phyloP scores from a whole-genome alignment of 2,113 vertebrate genomes.

The Thunnus thynnus region DNA sequence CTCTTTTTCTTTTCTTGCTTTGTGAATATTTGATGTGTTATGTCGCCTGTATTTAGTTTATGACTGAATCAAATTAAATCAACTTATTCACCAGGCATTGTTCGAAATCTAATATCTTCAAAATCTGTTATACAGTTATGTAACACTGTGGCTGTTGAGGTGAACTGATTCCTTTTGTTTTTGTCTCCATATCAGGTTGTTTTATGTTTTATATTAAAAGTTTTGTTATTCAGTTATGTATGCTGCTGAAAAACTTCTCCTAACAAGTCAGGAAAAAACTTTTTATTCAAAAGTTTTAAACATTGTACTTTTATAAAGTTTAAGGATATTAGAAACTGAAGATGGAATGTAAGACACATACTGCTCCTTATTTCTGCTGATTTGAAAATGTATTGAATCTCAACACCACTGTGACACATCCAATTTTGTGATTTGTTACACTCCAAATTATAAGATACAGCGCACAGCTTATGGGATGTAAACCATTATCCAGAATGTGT shows the following conservation, averaged over 20 bases:
- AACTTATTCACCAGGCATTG: not conserved
- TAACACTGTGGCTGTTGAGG: not conserved
- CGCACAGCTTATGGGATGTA: not conserved
- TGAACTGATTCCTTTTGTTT: not conserved
- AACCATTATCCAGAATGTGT: slow-evolving; percentile 49
- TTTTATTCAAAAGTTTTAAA: slow-evolving; percentile 28
- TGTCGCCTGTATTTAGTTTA: not conserved
- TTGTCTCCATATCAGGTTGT: not conserved
- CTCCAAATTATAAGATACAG: not conserved
- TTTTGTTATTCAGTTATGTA: no score
- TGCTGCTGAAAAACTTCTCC: not conserved
- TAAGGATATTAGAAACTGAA: slow-evolving; percentile 13
- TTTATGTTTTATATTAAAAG: not conserved
- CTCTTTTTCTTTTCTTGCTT: not conserved
- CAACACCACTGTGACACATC: slow-evolving; percentile 17
- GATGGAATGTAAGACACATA: slow-evolving; percentile 19
- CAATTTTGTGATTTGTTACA: slow-evolving; percentile 28
- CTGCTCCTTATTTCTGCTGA: slow-evolving; percentile 12
- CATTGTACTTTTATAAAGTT: slow-evolving; percentile 10
- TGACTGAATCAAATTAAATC: not conserved
- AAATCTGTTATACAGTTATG: not conserved
- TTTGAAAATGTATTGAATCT: slow-evolving; percentile 28
- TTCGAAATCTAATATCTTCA: not conserved
- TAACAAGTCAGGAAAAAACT: not conserved
- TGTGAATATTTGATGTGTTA: not conserved